These are phyloP conservation scores for Pentalonia nigronervosa DNA, from an alignment of 1,140 invertebrate genomes.

Conservation along the genomic window DNA sequence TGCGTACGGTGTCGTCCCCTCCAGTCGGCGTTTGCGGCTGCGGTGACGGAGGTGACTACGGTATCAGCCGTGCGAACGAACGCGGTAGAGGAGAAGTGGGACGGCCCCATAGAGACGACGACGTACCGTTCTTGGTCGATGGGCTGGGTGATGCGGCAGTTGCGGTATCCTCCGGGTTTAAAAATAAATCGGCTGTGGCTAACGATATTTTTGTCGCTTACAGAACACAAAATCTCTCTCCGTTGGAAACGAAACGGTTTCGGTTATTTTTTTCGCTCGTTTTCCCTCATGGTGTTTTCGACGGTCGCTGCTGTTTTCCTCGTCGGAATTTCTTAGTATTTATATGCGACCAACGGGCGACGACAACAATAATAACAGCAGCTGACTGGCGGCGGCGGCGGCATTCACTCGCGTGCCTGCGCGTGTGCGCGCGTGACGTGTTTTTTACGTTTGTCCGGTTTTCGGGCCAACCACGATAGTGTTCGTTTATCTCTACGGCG, in stretches of 20 bases:
- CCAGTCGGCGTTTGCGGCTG: not conserved
- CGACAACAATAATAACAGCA: not conserved
- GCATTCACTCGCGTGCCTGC: not conserved
- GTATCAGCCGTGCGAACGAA: not conserved
- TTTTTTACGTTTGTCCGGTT: not conserved
- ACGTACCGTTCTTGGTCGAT: not conserved
- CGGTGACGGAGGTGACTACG: not conserved
- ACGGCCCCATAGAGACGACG: not conserved
- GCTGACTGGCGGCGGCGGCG: not conserved
- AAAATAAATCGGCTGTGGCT: conserved; percentile 50
- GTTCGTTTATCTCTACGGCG: not conserved
- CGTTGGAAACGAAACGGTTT: not conserved
- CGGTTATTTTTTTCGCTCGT: not conserved
- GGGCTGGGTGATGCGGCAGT: not conserved
- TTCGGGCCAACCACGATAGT: not conserved
- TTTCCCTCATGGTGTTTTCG: not conserved
- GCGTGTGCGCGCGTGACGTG: not conserved
- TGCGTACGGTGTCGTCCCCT: conserved; percentile 32
- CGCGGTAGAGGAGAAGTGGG: not conserved
- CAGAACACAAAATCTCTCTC: not conserved
- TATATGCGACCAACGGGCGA: no score
- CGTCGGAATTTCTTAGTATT: not conserved
- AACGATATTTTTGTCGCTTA: conserved; percentile 50
- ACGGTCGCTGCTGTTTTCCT: not conserved
- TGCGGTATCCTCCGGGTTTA: not conserved